Conservation (phyloP, 2,113 vertebrate genomes). For the Gadus chalcogrammus region DNA sequence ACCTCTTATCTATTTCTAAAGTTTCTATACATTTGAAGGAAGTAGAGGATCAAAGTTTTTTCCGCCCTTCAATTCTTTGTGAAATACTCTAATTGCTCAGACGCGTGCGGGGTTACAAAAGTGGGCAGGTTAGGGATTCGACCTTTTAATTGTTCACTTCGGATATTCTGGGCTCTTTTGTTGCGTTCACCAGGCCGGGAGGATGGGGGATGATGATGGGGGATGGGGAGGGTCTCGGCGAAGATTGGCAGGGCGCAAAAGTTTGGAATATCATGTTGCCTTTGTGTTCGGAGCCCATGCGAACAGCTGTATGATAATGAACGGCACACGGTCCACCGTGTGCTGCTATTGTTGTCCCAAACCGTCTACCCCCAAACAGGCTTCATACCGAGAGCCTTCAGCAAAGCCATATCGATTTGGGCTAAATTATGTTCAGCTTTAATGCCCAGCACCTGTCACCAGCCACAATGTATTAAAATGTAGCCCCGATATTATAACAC, state of each 20-base stretch:
- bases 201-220: background rate
- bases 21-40: constrained; percentile 38
- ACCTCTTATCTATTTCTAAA: background rate
- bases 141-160: constrained; percentile 25
- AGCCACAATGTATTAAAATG: constrained; percentile 1
- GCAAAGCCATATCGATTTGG: constrained; percentile 34
- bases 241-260: background rate
- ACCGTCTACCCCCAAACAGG: constrained; percentile 42
- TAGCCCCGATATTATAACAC: background rate
- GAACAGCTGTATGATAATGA: constrained; percentile 81
- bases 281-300: constrained; percentile 61
- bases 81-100: constrained; percentile 52
- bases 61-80: background rate
- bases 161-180: constrained; percentile 30
- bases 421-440: constrained; percentile 13
- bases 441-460: constrained; percentile 56
- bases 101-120: constrained; percentile 59
- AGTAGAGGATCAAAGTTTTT: constrained; percentile 22
- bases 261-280: constrained; percentile 53
- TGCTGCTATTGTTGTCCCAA: constrained; percentile 37
- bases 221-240: background rate
- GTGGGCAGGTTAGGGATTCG: constrained; percentile 33
- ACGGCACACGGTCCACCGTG: constrained; percentile 62
- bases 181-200: constrained; percentile 8
- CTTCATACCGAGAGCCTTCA: background rate